Conservation (phyloP, 2,113 vertebrate genomes). For the Arizona elegans region DNA sequence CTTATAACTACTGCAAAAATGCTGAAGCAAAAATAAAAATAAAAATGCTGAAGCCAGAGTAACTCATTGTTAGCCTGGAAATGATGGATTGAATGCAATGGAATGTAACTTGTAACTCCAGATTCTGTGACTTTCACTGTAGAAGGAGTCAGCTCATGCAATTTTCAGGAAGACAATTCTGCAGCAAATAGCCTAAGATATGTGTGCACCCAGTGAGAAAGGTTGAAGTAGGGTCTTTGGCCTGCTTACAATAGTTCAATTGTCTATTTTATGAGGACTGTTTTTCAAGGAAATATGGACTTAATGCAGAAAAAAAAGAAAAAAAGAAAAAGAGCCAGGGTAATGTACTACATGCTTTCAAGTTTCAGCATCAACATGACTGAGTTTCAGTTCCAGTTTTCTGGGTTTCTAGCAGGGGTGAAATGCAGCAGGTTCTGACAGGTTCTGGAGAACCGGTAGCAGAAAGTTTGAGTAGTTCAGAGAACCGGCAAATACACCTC, state of each 20-base stretch:
- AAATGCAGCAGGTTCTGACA: too few species aligned
- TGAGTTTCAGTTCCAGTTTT: neutral
- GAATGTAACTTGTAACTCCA: neutral
- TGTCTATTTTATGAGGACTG: neutral
- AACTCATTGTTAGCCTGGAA: neutral
- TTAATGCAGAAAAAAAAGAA: neutral
- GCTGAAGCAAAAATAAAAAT: neutral
- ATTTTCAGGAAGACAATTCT: neutral
- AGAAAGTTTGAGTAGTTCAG: too few species aligned
- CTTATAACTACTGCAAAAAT: neutral
- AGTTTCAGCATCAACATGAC: neutral
- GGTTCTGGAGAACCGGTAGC: too few species aligned
- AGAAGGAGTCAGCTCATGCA: neutral
- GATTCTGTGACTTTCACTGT: neutral
- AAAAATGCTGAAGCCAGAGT: neutral
- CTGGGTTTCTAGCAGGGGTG: neutral
- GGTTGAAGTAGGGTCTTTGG: neutral
- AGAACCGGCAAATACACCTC: too few species aligned
- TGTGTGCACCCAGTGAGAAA: neutral
- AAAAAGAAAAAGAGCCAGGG: neutral
- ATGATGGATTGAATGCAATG: neutral
- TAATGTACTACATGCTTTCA: neutral
- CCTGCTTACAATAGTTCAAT: neutral
- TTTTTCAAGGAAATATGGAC: neutral
- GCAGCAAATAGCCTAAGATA: neutral